These are phyloP conservation scores for Meta bourneti DNA, from an alignment of 2,888 invertebrate species.

Conservation along the genomic window DNA sequence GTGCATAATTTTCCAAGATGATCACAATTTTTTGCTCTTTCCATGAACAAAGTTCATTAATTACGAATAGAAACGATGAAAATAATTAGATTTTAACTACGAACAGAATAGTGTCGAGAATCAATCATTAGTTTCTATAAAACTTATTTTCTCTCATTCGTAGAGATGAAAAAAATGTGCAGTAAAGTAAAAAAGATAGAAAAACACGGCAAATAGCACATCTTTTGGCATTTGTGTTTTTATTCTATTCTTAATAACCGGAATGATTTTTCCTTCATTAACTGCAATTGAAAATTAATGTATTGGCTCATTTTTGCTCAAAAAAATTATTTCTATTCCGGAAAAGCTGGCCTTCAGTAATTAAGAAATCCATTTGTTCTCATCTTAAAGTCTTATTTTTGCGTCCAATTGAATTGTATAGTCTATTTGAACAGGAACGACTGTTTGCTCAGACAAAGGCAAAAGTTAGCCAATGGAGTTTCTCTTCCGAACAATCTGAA, in stretches of 20 bases:
- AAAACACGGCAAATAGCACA: not conserved
- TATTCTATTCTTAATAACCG: not conserved
- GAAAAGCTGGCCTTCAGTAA: not conserved
- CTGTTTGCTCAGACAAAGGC: not conserved
- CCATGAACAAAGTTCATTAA: not conserved
- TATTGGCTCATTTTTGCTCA: no score
- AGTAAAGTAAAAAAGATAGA: not conserved
- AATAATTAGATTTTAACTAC: constrained; percentile 50
- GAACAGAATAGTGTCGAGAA: not conserved
- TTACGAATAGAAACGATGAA: constrained; percentile 18
- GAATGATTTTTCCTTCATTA: not conserved
- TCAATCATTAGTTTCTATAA: not conserved
- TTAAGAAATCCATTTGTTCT: not conserved
- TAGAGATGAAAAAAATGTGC: not conserved
- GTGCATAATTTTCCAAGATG: not conserved
- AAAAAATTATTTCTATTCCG: not conserved
- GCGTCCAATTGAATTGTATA: not conserved
- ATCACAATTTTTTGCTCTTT: not conserved
- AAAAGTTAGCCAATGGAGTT: no score
- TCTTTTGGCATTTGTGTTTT: not conserved
- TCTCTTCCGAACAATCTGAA: no score
- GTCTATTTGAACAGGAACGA: not conserved
- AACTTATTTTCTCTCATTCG: constrained; percentile 8
- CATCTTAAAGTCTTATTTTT: not conserved
- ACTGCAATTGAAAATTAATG: not conserved